A percentile compares a stretch with the other conserved stretches of the same genome.
Evolutionary conservation across 2,113 vertebrate species (phyloP).

Genomic region (Macquaria australasica): DNA sequence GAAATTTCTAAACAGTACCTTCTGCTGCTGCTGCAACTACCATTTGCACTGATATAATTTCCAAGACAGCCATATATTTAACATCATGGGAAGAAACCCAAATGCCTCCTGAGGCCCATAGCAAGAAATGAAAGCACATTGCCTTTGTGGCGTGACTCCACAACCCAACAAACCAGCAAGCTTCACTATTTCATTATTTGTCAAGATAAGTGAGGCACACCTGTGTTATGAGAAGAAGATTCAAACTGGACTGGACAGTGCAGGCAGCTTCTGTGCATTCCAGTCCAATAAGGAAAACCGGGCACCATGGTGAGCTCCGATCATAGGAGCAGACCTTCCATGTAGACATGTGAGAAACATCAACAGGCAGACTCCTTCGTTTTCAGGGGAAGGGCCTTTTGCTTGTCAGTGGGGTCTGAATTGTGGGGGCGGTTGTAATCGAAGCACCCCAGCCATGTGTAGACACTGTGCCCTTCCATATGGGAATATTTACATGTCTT

Average conservation of each 20-base stretch:
- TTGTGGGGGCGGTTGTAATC: constrained; percentile 45
- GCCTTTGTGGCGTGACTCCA: constrained; percentile 19
- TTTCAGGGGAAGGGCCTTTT: constrained; percentile 64
- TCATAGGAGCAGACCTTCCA: constrained; percentile 52
- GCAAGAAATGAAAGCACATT: constrained; percentile 29
- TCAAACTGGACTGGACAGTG: constrained; percentile 32
- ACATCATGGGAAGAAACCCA: constrained; percentile 1
- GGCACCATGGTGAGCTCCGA: constrained; percentile 59
- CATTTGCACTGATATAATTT: not conserved
- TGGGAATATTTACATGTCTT: constrained; percentile 79
- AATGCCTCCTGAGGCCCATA: not conserved
- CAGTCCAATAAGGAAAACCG: constrained; percentile 39
- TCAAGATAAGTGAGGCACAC: constrained; percentile 45
- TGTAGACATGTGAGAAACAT: constrained; percentile 72
- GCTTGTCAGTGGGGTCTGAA: constrained; percentile 70
- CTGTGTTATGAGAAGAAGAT: constrained; percentile 63
- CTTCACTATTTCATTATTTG: constrained; percentile 35
- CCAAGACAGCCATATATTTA: not conserved
- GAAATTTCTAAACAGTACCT: not conserved
- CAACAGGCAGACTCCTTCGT: constrained; percentile 53
- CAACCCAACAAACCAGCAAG: constrained; percentile 26
- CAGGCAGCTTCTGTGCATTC: constrained; percentile 44
- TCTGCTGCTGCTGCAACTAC: not conserved
- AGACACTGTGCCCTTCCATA: constrained; percentile 65
- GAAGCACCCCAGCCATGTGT: constrained; percentile 70